Evolutionary conservation across 2,113 vertebrate species (phyloP), one percentile per base, ranked within the genome.

Genomic region (Puntigrus tetrazona): DNA sequence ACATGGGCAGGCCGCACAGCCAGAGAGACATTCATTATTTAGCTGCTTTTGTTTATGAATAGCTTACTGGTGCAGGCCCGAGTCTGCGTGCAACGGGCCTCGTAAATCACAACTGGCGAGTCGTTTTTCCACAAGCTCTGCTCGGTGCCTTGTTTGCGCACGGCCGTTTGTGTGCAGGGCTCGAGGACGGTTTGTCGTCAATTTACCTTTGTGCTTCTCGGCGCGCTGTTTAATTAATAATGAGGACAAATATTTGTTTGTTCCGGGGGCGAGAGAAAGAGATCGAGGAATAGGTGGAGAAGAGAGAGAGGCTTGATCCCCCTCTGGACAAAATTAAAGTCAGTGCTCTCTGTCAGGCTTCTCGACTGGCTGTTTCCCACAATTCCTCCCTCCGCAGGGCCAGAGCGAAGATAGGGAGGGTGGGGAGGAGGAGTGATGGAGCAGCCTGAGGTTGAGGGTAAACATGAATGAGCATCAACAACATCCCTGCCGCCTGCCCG

Each of bases 41-140:
- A 96, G 95, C 96, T 94, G 94, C 94, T 95, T 91, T 94, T 96
- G 96, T 97, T 97, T 98, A 96, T 97, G 97, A 97, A 97, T 97
- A 95, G 95, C 96, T 97, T 97, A 97, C 96, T 97, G 96, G 97
- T 97, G 95, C 95, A 92, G 89, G 95, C 92, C 90, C 81, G 94
- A 90, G 91, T 90, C 91, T 88, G 94, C 92, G 76, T 84, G 92
- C 94, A 95, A 94, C 95, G 92, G 92, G 84, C 91, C 95, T 94
- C 89, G 93, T 99, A 96, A 95, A 98, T 99, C 97, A 98, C 94
- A 86, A 85, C 69, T 87, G 55, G 83, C 73, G 61, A 82, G 86
- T 83, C 52, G 65, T 84, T 84, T 86, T 83, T 83, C 74, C 76
- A 81, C 74, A 9, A 76, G 74, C 77, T 45, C 22, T 38, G 41